A percentile compares a stretch with the other conserved stretches of the same genome.
Conservation (phyloP, 1,140 invertebrate species). For the Heliconius melpomene region DNA sequence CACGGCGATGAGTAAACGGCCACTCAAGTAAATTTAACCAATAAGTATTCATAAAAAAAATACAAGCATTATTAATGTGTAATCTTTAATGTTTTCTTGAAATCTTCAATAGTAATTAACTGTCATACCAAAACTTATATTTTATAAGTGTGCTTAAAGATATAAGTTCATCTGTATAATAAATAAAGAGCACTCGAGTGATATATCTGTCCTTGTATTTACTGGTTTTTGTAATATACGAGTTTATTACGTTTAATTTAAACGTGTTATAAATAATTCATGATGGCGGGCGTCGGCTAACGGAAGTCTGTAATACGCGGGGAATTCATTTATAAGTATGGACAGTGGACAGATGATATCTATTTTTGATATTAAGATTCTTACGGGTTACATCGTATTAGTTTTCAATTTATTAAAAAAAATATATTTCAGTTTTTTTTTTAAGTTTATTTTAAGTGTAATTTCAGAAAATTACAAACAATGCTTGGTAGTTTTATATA, state of each 20-base stretch:
- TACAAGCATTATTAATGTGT: too few species aligned
- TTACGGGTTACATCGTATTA: background rate
- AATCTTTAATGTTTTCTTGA: too few species aligned
- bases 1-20: too few species aligned
- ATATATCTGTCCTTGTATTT: conserved; percentile 4
- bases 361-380: background rate
- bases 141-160: too few species aligned
- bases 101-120: too few species aligned
- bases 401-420: background rate
- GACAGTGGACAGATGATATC: background rate
- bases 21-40: too few species aligned
- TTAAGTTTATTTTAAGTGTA: too few species aligned
- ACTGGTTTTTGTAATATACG: conserved; percentile 8
- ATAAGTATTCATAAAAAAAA: too few species aligned
- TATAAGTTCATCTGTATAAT: background rate
- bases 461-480: too few species aligned
- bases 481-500: too few species aligned
- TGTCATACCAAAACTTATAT: too few species aligned
- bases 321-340: background rate
- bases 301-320: background rate
- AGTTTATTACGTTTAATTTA: conserved; percentile 10
- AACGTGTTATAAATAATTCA: conserved; percentile 10
- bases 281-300: background rate
- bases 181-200: background rate
- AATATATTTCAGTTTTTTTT: too few species aligned